phyloP scores from a whole-genome alignment of 2,888 invertebrate species.

The Eristalis arbustorum region DNA sequence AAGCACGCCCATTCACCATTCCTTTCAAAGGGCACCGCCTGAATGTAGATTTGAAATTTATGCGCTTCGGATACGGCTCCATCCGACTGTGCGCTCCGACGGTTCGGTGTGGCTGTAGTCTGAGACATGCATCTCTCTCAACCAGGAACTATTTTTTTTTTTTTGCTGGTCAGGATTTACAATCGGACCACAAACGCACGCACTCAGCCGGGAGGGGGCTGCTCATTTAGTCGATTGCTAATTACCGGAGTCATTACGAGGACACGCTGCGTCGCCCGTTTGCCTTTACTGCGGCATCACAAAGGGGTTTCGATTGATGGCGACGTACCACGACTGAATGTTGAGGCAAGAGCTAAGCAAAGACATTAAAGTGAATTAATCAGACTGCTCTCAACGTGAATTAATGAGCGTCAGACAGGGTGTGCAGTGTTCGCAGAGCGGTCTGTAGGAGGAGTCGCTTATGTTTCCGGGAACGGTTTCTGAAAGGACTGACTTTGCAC shows the following conservation, averaged over 20 bases:
- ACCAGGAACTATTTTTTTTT: neutral
- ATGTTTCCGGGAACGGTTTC: too few species aligned
- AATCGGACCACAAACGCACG: constrained; percentile 1
- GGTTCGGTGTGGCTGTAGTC: neutral
- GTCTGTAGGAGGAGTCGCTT: too few species aligned
- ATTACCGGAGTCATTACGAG: constrained; percentile 58
- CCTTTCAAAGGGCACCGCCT: neutral
- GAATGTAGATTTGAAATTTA: constrained; percentile 57
- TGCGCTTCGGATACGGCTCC: constrained; percentile 26
- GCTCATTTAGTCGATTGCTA: constrained; percentile 64
- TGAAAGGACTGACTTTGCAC: too few species aligned
- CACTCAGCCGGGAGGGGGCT: constrained; percentile 29
- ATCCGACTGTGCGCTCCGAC: constrained; percentile 1
- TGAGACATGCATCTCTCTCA: neutral
- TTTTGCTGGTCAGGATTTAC: constrained; percentile 11
- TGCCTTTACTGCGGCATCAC: neutral
- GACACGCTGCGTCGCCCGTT: constrained; percentile 15
- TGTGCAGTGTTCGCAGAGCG: too few species aligned
- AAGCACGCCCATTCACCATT: neutral
- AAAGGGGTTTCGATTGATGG: neutral
- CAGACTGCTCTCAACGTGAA: neutral
- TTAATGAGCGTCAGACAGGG: neutral
- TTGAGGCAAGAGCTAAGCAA: constrained; percentile 10
- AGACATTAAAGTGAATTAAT: constrained; percentile 55
- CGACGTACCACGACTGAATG: neutral